Conservation (phyloP, 2,113 vertebrate genomes). For the Leuciscus idus region DNA sequence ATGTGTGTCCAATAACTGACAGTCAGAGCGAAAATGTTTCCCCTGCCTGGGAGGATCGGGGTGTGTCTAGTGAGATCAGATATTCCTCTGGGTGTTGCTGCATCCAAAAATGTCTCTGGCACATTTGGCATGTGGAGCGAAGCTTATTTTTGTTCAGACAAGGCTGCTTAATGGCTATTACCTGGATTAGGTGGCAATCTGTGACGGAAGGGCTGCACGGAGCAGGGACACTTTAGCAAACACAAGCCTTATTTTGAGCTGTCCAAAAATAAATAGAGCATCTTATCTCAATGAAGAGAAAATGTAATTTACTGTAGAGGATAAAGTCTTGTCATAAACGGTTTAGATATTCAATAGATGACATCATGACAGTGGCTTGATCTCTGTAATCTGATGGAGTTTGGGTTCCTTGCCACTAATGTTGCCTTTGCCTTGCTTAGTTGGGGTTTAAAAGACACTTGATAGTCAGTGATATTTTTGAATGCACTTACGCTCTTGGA, state of each 20-base stretch:
- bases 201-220: constrained; percentile 21
- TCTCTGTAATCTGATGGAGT: too few species aligned
- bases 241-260: constrained; percentile 23
- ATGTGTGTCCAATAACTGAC: constrained; percentile 50
- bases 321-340: not conserved
- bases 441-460: too few species aligned
- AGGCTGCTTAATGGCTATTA: constrained; percentile 59
- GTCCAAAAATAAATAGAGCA: not conserved
- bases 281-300: not conserved
- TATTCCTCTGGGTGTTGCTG: constrained; percentile 26
- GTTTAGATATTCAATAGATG: too few species aligned
- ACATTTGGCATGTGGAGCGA: constrained; percentile 54
- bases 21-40: constrained; percentile 38
- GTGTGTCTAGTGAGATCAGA: constrained; percentile 25
- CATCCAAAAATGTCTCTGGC: constrained; percentile 43
- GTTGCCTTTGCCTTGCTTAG: too few species aligned
- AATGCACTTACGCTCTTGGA: too few species aligned
- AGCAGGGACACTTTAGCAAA: constrained; percentile 22
- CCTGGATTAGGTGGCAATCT: constrained; percentile 58
- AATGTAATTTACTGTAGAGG: too few species aligned
- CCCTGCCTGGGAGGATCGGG: not conserved
- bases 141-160: constrained; percentile 47
- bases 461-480: too few species aligned
- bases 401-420: too few species aligned
- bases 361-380: too few species aligned